Evolutionary conservation across 2,797 vertebrate genomes (phyloP), one percentile per base, ranked within the genome.

Genomic region (Psittacula echo): DNA sequence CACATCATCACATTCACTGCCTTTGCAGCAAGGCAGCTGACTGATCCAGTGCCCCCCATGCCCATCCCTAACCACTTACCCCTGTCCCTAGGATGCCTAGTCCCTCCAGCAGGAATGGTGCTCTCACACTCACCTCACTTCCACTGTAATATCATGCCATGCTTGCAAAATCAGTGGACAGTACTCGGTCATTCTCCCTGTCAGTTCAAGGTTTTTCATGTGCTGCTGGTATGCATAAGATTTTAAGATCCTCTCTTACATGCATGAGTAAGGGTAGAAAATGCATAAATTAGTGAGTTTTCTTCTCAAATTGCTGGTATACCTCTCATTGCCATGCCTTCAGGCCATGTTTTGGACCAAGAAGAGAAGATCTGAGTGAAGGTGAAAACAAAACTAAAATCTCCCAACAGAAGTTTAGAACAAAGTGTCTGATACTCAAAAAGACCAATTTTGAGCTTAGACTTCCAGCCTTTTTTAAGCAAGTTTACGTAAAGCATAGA

Each of bases 11-110:
- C 13, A 5, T 70, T n/a, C 41, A 50, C 0, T n/a, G 37, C 61
- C 8, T 37, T 45, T 65, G 22, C 29, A 77, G 41, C n/a, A 53
- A 30, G 44, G 65, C 32, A 65, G 17, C 19, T 61, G 70, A 39
- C 20, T 18, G n/a, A 26, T 11, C 23, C 56, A 21, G 11, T 41
- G 12, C 22, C 9, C 37, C 48, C 23, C 23, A 17, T 24, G 14
- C 12, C 9, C 29, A 13, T 7, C 0, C 6, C 12, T 9, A 45
- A 5, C 16, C 19, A 7, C n/a, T 45, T 41, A 24, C 2, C 30
- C 24, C 9, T 45, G 16, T 30, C 13, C 62, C 60, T 64, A 41
- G 11, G 13, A 42, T 5, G 18, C 20, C 12, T 22, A 9, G 24
- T 72, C 23, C 42, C 53, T 67, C 39, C 53, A 53, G 27, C 32